Evolutionary conservation across 2,113 vertebrate genomes (phyloP), one percentile per base, ranked within the genome.

Genomic region (Hiodon alosoides): DNA sequence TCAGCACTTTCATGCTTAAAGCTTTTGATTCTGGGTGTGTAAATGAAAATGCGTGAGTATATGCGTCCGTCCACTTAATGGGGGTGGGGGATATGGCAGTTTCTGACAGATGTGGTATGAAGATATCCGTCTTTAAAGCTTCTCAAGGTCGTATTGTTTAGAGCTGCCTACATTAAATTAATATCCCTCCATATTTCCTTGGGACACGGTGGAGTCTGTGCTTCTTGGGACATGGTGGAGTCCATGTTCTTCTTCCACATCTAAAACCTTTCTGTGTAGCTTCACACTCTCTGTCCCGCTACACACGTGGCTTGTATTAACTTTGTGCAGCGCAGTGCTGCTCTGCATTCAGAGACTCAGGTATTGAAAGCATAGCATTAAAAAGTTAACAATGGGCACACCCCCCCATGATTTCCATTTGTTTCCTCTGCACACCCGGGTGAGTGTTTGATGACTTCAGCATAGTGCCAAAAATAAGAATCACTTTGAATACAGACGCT

Each of bases 101-200:
- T 10, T n/a, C 69, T 48, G 16, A 16, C 55, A 58, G 16, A 53
- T 71, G 69, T 47, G 31, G 10, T 3, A 14, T 48, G 58, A 61
- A 72, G 71, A 72, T 62, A 50, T 62, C 70, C n/a, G 55, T 17
- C 6, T 17, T 64, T 64, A 11, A 11, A 7, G 51, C 70, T 71
- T 48, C 4, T 51, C 13, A 13, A 10, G 62, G 62, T 66, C 6
- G 10, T 62, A 74, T 65, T 66, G 52, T 53, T 4, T 8, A 1
- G 31, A 9, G 60, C 10, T 74, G 48, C 66, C 61, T 54, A 16
- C 31, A 4, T 53, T 14, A 16, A 13, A 7, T 2, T 10, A 54
- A 66, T 17, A 74, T 74, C 60, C 72, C n/a, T 50, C 11, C 13
- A 17, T 31, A 14, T 61, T 73, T 73, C 59, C 58, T 14, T 14